Evolutionary conservation across 2,888 invertebrate species (phyloP).

Genomic region (Drosophila falleni): DNA sequence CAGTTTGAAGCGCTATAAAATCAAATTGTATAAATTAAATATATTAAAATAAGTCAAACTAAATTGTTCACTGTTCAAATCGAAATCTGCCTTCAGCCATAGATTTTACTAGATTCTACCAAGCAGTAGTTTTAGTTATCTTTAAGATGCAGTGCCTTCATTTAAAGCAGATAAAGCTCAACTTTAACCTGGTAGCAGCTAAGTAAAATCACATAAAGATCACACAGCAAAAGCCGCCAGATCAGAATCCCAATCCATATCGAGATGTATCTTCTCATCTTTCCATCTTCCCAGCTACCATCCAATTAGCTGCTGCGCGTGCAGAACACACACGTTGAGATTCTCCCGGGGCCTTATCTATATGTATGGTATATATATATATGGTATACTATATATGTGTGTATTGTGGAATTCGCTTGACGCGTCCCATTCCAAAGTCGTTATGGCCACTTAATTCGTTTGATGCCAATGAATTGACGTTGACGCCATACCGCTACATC

Average conservation of each 20-base stretch:
- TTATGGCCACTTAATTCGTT: constrained; percentile 68
- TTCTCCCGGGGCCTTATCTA: constrained; percentile 32
- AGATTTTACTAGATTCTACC: not conserved
- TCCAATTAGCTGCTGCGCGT: constrained; percentile 62
- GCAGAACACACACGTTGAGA: constrained; percentile 70
- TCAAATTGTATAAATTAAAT: too few relatives aligned
- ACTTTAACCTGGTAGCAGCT: constrained; percentile 40
- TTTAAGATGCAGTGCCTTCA: constrained; percentile 9
- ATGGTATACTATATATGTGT: constrained; percentile 15
- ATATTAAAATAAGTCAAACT: too few relatives aligned
- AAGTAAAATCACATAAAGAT: constrained; percentile 51
- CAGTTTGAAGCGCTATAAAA: too few relatives aligned
- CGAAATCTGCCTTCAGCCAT: too few relatives aligned
- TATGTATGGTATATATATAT: constrained; percentile 11
- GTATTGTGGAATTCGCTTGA: constrained; percentile 48
- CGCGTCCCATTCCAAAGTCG: constrained; percentile 45
- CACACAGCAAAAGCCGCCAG: constrained; percentile 52
- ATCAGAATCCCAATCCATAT: constrained; percentile 17
- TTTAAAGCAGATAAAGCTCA: constrained; percentile 24
- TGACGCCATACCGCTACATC: constrained; percentile 64
- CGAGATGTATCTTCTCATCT: constrained; percentile 12
- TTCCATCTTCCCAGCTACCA: constrained; percentile 4
- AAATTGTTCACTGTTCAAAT: too few relatives aligned
- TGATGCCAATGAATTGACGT: constrained; percentile 69
- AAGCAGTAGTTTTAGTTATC: not conserved